A percentile compares a stretch with the other conserved stretches of the same genome.
These are phyloP conservation scores for Andrena dorsata DNA, from an alignment of 2,888 invertebrate genomes.

Conservation along the genomic window DNA sequence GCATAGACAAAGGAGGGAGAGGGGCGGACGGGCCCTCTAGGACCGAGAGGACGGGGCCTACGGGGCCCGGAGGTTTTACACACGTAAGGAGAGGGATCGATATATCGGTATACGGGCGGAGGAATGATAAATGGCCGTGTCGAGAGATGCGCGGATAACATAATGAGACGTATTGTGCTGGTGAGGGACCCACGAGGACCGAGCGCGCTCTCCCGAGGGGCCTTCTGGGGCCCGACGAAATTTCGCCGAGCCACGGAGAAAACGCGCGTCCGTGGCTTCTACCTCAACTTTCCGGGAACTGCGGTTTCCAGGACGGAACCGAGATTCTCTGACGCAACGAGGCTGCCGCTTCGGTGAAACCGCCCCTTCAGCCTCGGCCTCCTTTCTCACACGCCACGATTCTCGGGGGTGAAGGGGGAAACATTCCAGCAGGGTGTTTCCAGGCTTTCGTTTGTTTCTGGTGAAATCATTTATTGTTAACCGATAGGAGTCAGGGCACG, in stretches of 20 bases:
- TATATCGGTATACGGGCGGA: constrained; percentile 73
- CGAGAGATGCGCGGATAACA: constrained; percentile 82
- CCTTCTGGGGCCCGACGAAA: constrained; percentile 51
- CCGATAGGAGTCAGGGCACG: neutral
- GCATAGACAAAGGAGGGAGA: constrained; percentile 61
- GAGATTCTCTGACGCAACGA: constrained; percentile 10
- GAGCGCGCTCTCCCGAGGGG: constrained; percentile 56
- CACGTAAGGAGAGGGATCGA: constrained; percentile 69
- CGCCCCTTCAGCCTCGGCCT: neutral
- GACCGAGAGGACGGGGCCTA: constrained; percentile 34
- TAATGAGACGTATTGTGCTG: constrained; percentile 83
- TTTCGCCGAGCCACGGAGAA: constrained; percentile 59
- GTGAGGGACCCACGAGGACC: constrained; percentile 68
- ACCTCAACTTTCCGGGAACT: constrained; percentile 60
- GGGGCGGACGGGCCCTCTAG: constrained; percentile 28
- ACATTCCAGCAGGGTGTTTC: neutral
- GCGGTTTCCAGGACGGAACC: constrained; percentile 36
- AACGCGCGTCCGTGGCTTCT: constrained; percentile 26
- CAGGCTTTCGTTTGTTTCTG: neutral
- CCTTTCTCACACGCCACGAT: constrained; percentile 3
- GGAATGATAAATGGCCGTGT: constrained; percentile 81
- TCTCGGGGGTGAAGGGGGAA: neutral
- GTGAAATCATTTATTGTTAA: neutral
- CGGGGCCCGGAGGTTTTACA: constrained; percentile 60
- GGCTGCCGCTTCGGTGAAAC: constrained; percentile 17